These are phyloP conservation scores for Brachypterus glaber DNA, from an alignment of 2,888 invertebrate genomes.

Conservation along the genomic window DNA sequence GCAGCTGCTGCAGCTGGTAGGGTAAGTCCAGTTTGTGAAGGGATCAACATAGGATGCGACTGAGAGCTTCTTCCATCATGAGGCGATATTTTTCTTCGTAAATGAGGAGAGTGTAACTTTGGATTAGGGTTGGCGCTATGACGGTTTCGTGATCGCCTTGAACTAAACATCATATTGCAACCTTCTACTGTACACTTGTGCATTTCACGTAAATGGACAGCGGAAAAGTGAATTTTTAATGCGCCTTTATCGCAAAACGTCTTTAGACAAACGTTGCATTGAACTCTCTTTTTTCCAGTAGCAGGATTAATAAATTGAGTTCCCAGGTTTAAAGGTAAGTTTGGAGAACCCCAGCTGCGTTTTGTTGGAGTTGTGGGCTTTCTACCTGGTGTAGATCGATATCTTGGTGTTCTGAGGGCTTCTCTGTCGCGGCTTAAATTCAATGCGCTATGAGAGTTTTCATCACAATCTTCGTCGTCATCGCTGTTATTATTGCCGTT, in stretches of 20 bases:
- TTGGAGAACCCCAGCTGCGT: conserved; percentile 68
- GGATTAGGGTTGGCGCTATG: conserved; percentile 99
- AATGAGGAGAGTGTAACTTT: conserved; percentile 91
- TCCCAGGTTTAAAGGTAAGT: conserved; percentile 70
- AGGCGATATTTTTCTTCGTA: conserved; percentile 87
- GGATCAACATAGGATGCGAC: conserved; percentile 70
- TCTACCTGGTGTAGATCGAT: conserved; percentile 43
- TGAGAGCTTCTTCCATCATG: conserved; percentile 87
- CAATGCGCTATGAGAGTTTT: conserved; percentile 52
- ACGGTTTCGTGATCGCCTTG: conserved; percentile 86
- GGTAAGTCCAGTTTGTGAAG: conserved; percentile 58
- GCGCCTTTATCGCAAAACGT: conserved; percentile 99
- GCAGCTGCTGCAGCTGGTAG: conserved; percentile 50
- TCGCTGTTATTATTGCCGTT: conserved; percentile 40
- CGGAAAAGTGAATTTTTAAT: conserved; percentile 97
- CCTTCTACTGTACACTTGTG: conserved; percentile 98
- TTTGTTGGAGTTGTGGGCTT: conserved; percentile 68
- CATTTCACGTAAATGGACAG: conserved; percentile 98
- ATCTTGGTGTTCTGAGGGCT: conserved; percentile 41
- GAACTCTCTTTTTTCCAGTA: conserved; percentile 92
- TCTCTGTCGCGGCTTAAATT: conserved; percentile 53
- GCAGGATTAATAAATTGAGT: conserved; percentile 87
- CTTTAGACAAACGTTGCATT: conserved; percentile 96
- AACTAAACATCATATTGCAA: conserved; percentile 99
- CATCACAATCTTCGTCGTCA: conserved; percentile 52